Conservation (phyloP, 2,888 invertebrate genomes). For the Acanthoscelides obtectus region DNA sequence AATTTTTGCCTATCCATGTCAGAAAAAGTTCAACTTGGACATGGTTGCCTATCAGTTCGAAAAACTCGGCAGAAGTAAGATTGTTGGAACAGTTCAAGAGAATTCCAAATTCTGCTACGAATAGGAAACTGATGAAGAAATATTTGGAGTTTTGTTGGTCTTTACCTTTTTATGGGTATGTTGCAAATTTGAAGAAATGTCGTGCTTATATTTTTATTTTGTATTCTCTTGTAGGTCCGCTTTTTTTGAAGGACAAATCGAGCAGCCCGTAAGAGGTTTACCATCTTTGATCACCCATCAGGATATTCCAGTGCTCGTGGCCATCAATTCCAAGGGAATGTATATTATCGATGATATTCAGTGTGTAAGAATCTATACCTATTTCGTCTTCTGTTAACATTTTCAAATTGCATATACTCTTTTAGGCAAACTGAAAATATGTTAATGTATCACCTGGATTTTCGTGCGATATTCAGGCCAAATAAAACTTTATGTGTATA, state of each 20-base stretch:
- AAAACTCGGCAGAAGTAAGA: constrained; percentile 80
- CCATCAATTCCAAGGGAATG: constrained; percentile 80
- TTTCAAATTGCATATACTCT: no score
- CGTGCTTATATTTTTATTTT: no score
- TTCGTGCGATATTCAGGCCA: no score
- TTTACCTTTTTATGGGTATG: constrained; percentile 83
- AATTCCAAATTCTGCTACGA: constrained; percentile 76
- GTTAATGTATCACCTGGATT: no score
- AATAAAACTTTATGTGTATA: no score
- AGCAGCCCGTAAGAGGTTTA: constrained; percentile 82
- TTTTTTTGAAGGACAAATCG: constrained; percentile 92
- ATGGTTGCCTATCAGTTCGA: constrained; percentile 70
- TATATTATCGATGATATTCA: constrained; percentile 81
- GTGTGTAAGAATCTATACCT: constrained; percentile 66
- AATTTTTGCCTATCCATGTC: constrained; percentile 75
- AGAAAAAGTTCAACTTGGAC: constrained; percentile 65
- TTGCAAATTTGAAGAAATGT: constrained; percentile 8
- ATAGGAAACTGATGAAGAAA: constrained; percentile 78
- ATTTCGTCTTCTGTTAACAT: no score
- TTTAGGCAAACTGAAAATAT: no score
- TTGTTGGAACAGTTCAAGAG: constrained; percentile 83
- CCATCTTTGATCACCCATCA: constrained; percentile 80
- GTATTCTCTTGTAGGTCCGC: constrained; percentile 74
- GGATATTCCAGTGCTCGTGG: constrained; percentile 82
- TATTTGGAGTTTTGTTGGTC: constrained; percentile 90